phyloP scores from a whole-genome alignment of 2,113 vertebrate species.

The Cebus imitator region DNA sequence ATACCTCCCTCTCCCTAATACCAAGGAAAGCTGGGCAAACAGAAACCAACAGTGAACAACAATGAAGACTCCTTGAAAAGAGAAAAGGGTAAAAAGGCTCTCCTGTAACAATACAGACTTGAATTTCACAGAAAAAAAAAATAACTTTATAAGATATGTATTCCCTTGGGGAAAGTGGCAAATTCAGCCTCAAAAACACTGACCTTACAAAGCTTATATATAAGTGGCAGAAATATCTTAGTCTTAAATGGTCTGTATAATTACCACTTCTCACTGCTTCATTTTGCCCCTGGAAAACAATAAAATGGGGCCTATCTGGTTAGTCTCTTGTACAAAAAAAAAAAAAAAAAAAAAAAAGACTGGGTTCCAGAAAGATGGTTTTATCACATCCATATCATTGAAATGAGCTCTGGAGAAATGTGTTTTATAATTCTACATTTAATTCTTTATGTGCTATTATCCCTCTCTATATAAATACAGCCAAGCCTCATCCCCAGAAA shows the following conservation, averaged over 20 bases:
- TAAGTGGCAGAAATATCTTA: neutral
- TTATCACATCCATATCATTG: slow-evolving; percentile 14
- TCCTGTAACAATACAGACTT: neutral
- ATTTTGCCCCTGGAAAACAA: slow-evolving; percentile 16
- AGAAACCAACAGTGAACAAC: neutral
- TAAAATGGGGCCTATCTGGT: neutral
- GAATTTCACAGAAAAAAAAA: neutral
- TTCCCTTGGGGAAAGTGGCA: neutral
- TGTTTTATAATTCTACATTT: slow-evolving; percentile 24
- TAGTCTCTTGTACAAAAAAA: neutral
- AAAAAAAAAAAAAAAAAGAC: neutral
- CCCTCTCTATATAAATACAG: slow-evolving; percentile 27
- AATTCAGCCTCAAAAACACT: slow-evolving; percentile 20
- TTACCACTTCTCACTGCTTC: neutral
- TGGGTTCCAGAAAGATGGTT: slow-evolving; percentile 7
- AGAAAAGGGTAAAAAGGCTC: neutral
- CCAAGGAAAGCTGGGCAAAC: neutral
- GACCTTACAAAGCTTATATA: neutral
- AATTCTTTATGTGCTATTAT: slow-evolving; percentile 43
- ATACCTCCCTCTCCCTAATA: neutral
- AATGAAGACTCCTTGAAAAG: neutral
- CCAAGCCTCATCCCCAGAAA: slow-evolving; percentile 24
- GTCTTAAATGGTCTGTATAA: slow-evolving; percentile 27
- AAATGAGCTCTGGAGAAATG: slow-evolving; percentile 34
- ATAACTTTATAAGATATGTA: neutral